A percentile compares a stretch with the other conserved stretches of the same genome.
Evolutionary conservation across 2,113 vertebrate genomes (phyloP).

Genomic region (Phalacrocorax aristotelis): DNA sequence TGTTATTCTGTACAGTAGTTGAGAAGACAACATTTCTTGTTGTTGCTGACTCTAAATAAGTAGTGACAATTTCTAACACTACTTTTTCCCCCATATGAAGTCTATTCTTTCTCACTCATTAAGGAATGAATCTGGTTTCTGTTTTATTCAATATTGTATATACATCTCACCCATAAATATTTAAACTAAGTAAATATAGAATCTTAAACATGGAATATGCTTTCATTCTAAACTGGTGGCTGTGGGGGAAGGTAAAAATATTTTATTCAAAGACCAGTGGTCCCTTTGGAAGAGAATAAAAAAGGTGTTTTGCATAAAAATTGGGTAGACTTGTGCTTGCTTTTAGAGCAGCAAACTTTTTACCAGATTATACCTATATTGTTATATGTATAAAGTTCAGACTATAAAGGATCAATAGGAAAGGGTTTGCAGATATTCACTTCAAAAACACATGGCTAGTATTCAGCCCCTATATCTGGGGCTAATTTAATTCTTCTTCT

Average conservation of each 20-base stretch:
- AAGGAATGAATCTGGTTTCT: conserved; percentile 74
- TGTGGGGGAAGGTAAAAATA: conserved; percentile 44
- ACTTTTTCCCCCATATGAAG: conserved; percentile 49
- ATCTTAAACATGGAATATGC: conserved; percentile 69
- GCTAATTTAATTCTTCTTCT: conserved; percentile 66
- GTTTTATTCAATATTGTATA: conserved; percentile 74
- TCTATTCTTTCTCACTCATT: conserved; percentile 67
- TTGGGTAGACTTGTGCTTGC: not conserved
- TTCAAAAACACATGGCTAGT: conserved; percentile 62
- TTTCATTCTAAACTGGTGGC: conserved; percentile 55
- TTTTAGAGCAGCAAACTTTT: conserved; percentile 44
- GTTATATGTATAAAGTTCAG: conserved; percentile 17
- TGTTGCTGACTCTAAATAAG: conserved; percentile 41
- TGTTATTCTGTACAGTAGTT: conserved; percentile 59
- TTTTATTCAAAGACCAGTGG: conserved; percentile 47
- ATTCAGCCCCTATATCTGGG: conserved; percentile 53
- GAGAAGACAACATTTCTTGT: conserved; percentile 35
- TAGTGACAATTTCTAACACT: conserved; percentile 27
- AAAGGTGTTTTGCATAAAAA: not conserved
- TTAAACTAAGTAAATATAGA: conserved; percentile 71
- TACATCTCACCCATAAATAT: conserved; percentile 73
- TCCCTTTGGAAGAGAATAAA: not conserved
- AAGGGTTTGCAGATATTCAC: conserved; percentile 34
- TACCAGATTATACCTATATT: conserved; percentile 42
- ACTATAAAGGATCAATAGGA: conserved; percentile 18